A percentile compares a stretch with the other conserved stretches of the same genome.
These are phyloP conservation scores for Sthenelais limicola DNA, from an alignment of 2,888 invertebrate species.

Conservation along the genomic window DNA sequence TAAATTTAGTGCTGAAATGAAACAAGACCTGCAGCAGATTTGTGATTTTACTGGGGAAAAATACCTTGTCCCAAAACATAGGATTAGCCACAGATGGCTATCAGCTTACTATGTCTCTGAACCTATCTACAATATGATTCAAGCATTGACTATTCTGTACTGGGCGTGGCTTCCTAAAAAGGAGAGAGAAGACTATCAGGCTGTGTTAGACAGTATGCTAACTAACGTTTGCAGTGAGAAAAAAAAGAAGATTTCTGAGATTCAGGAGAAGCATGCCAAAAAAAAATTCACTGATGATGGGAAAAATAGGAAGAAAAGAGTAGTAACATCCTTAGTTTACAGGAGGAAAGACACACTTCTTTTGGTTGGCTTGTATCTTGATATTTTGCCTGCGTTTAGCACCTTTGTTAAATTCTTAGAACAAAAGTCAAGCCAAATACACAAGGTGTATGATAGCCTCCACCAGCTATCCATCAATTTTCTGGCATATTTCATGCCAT, in stretches of 20 bases:
- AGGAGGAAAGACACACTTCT: background rate
- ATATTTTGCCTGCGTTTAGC: background rate
- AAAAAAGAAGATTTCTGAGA: background rate
- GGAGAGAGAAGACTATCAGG: background rate
- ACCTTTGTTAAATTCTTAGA: background rate
- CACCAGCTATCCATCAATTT: background rate
- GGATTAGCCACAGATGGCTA: background rate
- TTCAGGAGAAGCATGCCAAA: background rate
- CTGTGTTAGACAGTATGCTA: background rate
- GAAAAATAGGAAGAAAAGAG: slow-evolving; percentile 8
- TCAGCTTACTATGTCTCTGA: background rate
- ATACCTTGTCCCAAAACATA: slow-evolving; percentile 9
- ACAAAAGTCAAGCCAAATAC: background rate
- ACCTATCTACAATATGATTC: background rate
- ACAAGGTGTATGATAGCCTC: background rate
- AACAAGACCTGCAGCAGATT: background rate
- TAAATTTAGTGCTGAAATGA: background rate
- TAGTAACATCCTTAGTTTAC: background rate
- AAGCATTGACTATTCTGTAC: background rate
- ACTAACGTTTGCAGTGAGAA: background rate
- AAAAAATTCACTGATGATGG: background rate
- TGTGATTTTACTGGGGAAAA: background rate
- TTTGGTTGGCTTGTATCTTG: background rate
- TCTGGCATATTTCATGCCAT: background rate
- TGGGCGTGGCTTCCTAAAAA: background rate